Evolutionary conservation across 2,797 vertebrate species (phyloP), one percentile per base, ranked within the genome.

Genomic region (Champsocephalus esox): DNA sequence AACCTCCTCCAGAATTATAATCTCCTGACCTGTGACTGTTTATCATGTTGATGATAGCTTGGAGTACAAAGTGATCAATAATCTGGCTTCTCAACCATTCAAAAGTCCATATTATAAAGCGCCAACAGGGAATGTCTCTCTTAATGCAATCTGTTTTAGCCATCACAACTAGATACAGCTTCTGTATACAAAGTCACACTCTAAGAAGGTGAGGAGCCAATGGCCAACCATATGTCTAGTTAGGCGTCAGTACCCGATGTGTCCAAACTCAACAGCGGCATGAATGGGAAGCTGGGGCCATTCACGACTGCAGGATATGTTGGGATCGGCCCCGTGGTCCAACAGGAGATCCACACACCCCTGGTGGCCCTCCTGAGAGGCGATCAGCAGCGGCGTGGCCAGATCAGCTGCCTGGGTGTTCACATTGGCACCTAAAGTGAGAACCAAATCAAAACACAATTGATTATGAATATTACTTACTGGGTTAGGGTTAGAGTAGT

Each of bases 251-350:
- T 95, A 99, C 98, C 95, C 81, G 63, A 85, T 66, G 48, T 96
- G 96, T 49, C 96, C 96, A 63, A 97, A 98, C 89, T 99, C 91
- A 14, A 97, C 96, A 0, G 98, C 98, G 3, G 97, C 97, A 7
- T 99, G 97, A 77, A 99, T 95, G 65, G 98, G 96, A 38, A 99
- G 82, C 88, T 99, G 98, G 81, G 96, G 97, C 87, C 93, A 94
- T 6, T 97, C 96, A 3, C 87, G 83, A 6, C 96, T 97, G 93
- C 98, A 99, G 90, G 93, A 93, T 45, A 93, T 89, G 83, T 99
- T 95, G 3, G 98, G 95, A 79, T 99, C 92, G 2, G 97, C 98
- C 0, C 95, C 94, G 24, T 81, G 91, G 4, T 92, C 80, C 80
- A 99, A 16, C 76, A 99, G 89, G 45, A 96, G 76, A 3, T 96